phyloP scores from a whole-genome alignment of 2,113 vertebrate genomes.

The Eidolon helvum region DNA sequence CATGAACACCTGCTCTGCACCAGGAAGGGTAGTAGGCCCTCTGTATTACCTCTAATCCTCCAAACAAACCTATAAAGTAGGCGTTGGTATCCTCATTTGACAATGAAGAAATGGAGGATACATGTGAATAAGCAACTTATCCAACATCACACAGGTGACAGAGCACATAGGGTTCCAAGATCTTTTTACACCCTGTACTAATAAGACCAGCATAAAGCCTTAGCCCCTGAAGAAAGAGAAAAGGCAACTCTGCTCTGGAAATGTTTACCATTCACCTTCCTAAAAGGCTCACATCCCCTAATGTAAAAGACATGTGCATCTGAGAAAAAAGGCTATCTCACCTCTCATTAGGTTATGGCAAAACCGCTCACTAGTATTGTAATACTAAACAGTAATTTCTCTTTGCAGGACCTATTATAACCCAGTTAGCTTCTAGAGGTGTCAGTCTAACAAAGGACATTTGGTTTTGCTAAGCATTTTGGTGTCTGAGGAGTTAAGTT shows the following conservation, averaged over 20 bases:
- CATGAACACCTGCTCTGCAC: not conserved
- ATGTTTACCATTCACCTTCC: not conserved
- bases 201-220: not conserved
- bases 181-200: not conserved
- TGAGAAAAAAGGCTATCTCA: not conserved
- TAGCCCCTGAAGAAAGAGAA: not conserved
- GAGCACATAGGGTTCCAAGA: not conserved
- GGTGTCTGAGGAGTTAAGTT: not conserved
- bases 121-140: not conserved
- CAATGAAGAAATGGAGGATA: not conserved
- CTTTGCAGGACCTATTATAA: not conserved
- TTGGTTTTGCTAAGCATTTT: not conserved
- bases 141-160: not conserved
- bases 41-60: not conserved
- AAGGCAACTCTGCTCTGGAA: not conserved
- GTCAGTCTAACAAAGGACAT: not conserved
- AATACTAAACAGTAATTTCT: not conserved
- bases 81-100: not conserved
- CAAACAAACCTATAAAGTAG: not conserved
- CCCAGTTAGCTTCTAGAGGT: not conserved
- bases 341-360: not conserved
- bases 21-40: not conserved
- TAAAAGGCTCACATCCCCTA: not conserved
- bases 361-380: not conserved
- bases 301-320: rapidly evolving